Base-by-base conservation (phyloP, 2,888 invertebrate genomes). In the Leuctra nigra region DNA sequence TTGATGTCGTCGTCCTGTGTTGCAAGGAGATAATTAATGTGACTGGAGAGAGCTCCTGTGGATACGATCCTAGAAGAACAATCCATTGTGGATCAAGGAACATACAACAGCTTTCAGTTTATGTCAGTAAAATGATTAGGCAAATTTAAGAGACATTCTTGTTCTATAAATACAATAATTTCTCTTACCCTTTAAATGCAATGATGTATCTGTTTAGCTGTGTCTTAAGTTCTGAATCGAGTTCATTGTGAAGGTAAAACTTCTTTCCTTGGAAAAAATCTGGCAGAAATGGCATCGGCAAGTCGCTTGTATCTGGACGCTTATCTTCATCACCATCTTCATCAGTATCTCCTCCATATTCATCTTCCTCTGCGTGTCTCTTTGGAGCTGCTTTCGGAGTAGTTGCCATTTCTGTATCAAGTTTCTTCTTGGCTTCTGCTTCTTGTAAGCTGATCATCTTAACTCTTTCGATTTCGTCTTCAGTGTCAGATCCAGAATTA, bases 161-260 rank as follows among this genome's bases (percentile, higher is more conserved):
- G 25, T 20, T 20, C 59, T 59, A 46, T 25, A 57, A 29, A 39
- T n/a, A 50, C 48, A 55, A 53, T 23, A 18, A 11, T 2, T 36
- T 48, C 11, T 4, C 33, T 50, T 50, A 76, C 68, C 85, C 86
- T 46, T 81, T 78, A 69, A 82, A 84, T 1, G 84, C 85, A 48
- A 71, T 70, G 53, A 86, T 74, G 67, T 82, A 81, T 56, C 81
- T 69, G 50, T 64, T 63, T 39, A 77, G 61, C 46, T 66, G 64
- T 58, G 65, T 65, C 54, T 73, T 68, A 55, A 68, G 67, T 4
- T 66, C 64, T 2, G 67, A 65, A 44, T 68, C 68, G 50, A 75
- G 70, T 48, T 69, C 68, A 4, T 69, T 67, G 63, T 71, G 71
- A 16, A 83, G 63, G 55, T 73, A 74, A 68, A 83, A 80, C 53